A percentile compares a stretch with the other conserved stretches of the same genome.
phyloP scores from a whole-genome alignment of 2,888 invertebrate genomes.

The Drosophila falleni region DNA sequence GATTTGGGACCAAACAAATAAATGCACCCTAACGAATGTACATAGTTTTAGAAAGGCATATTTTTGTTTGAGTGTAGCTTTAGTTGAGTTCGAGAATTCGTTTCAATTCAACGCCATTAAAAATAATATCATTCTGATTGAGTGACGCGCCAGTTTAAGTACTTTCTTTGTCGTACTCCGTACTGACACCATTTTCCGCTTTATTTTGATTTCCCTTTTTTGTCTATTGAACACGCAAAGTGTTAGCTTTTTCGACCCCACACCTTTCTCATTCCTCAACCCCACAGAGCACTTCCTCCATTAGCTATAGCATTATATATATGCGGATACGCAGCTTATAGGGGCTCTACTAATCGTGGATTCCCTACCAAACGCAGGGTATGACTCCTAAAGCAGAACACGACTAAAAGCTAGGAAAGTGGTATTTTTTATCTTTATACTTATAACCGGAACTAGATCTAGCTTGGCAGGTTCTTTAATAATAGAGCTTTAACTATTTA shows the following conservation, averaged over 20 bases:
- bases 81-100: not conserved
- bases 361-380: conserved; percentile 1
- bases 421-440: no score
- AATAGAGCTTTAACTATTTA: no score
- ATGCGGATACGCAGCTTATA: conserved; percentile 10
- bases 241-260: conserved; percentile 40
- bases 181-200: conserved; percentile 75
- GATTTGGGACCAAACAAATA: no score
- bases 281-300: not conserved
- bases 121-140: conserved; percentile 81
- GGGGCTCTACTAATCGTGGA: conserved; percentile 7
- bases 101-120: conserved; percentile 74
- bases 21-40: no score
- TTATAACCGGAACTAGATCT: no score
- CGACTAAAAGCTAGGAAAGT: not conserved
- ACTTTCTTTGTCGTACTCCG: conserved; percentile 72
- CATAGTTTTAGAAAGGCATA: no score
- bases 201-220: conserved; percentile 57
- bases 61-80: no score
- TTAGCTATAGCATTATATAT: conserved; percentile 8
- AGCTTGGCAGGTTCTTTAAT: no score
- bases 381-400: not conserved
- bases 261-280: not conserved
- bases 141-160: conserved; percentile 79
- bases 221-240: conserved; percentile 74